Evolutionary conservation across 1,140 invertebrate genomes (phyloP), one percentile per base, ranked within the genome.

Genomic region (Zelostemma sp.): DNA sequence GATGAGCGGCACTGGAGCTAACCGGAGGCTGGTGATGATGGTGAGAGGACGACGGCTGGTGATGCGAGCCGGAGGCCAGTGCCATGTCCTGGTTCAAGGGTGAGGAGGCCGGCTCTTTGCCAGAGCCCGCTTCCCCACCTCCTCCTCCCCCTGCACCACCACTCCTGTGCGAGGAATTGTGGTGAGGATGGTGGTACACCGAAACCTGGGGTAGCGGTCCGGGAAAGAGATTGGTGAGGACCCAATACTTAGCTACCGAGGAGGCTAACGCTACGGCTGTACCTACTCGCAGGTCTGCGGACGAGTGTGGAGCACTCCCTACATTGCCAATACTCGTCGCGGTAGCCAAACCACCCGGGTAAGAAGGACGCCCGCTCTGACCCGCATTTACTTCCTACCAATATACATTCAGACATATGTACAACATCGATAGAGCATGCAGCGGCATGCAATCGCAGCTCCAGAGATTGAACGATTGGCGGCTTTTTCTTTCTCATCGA

Each of bases 211-310:
- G 84, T 77, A 87, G 77, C 62, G 83, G 84, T 53, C 85, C 85
- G 58, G 86, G 86, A 80, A 87, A 87, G 14, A 87, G 78, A 81
- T 86, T 86, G 56, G 86, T 87, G 46, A 87, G 79, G 70, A 87
- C 85, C 86, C 83, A 87, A 81, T 87, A 87, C 68, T 87, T 87
- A 78, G 86, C 85, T 80, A 87, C 84, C 74, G 82, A 86, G 61
- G 85, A 85, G 51, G 82, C 83, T 83, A 86, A 83, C 50, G 84
- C 80, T 80, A 85, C 83, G 28, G 83, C 83, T 78, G 83, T 86
- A 82, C 84, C 85, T 81, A 86, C 85, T 69, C 85, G 84, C 66
- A 85, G 80, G 72, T 86, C 85, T 54, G 82, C 67, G 51, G 85
- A 80, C 46, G 83, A 78, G 73, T 83, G 77, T 46, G 78, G 77